Evolutionary conservation across 2,888 invertebrate genomes (phyloP), one percentile per base, ranked within the genome.

Genomic region (Alloscopus bannaensis): DNA sequence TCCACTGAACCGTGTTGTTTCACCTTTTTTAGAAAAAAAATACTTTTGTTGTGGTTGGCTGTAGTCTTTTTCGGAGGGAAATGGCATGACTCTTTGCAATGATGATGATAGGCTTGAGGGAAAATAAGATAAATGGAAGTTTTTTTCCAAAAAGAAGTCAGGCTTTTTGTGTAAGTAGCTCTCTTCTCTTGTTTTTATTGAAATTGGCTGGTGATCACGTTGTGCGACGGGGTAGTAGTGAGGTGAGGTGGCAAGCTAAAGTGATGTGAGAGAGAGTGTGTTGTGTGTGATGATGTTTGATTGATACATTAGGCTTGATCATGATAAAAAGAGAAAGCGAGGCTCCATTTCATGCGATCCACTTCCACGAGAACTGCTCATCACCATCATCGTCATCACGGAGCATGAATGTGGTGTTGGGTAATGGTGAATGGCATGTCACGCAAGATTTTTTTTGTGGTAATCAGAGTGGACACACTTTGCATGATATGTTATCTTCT

Each of bases 241-340:
- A n/a, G n/a, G n/a, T n/a, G n/a, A n/a, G n/a, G n/a, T n/a, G n/a
- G n/a, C n/a, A n/a, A n/a, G n/a, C n/a, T n/a, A 24, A 52, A 22
- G 52, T 52, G 52, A 52, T 52, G 52, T 52, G n/a, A n/a, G n/a
- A n/a, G n/a, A n/a, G n/a, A n/a, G n/a, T n/a, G n/a, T n/a, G n/a
- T n/a, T n/a, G n/a, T n/a, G n/a, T n/a, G n/a, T n/a, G 52, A 52
- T 52, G 52, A 52, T 52, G 52, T 52, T 52, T 52, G 52, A 52
- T 52, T 22, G 52, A 52, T 24, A 52, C 52, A 52, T 52, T 52
- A 52, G 24, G 24, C 52, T 24, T 52, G 52, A n/a, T 47, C 47
- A 47, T 3, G 52, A 52, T 22, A 20, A 47, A 11, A n/a, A 6
- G 18, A 4, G 11, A 11, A 6, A 47, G 3, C 8, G n/a, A 47